A percentile compares a stretch with the other conserved stretches of the same genome.
phyloP scores from a whole-genome alignment of 2,113 vertebrate genomes.

The Malurus cyaneus region DNA sequence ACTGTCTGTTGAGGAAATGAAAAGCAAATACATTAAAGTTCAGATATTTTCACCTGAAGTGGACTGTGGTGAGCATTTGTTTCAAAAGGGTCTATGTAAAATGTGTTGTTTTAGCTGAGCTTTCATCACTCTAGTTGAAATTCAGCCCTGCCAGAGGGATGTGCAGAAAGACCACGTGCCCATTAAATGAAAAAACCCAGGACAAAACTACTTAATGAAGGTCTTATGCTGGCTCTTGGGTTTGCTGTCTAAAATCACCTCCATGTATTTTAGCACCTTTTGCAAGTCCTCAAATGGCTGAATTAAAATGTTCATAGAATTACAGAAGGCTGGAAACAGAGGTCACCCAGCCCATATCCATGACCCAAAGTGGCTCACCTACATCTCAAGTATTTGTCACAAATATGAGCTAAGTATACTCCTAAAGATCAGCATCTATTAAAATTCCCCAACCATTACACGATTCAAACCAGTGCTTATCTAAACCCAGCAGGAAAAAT shows the following conservation, averaged over 20 bases:
- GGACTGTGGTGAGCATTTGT: not conserved
- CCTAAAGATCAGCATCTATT: not conserved
- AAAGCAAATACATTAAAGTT: slow-evolving; percentile 26
- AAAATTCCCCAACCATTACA: not conserved
- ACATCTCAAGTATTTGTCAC: not conserved
- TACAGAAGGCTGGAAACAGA: not conserved
- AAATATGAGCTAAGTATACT: not conserved
- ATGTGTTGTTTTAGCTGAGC: not conserved
- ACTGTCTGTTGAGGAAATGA: not conserved
- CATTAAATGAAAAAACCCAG: not conserved
- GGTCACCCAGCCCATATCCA: not conserved
- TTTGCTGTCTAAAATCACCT: not conserved
- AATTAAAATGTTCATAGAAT: not conserved
- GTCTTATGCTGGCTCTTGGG: not conserved
- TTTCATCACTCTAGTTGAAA: not conserved
- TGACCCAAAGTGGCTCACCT: not conserved
- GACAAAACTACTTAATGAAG: not conserved
- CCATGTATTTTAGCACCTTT: not conserved
- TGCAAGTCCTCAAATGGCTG: not conserved
- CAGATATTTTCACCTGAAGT: slow-evolving; percentile 2
- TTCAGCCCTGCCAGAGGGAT: not conserved
- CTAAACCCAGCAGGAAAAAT: not conserved
- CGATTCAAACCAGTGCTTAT: fast-evolving
- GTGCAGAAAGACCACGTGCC: not conserved
- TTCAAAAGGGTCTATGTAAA: not conserved